A percentile compares a stretch with the other conserved stretches of the same genome.
Conservation (phyloP, 2,888 invertebrate species). For the Calliphora vomitoria region DNA sequence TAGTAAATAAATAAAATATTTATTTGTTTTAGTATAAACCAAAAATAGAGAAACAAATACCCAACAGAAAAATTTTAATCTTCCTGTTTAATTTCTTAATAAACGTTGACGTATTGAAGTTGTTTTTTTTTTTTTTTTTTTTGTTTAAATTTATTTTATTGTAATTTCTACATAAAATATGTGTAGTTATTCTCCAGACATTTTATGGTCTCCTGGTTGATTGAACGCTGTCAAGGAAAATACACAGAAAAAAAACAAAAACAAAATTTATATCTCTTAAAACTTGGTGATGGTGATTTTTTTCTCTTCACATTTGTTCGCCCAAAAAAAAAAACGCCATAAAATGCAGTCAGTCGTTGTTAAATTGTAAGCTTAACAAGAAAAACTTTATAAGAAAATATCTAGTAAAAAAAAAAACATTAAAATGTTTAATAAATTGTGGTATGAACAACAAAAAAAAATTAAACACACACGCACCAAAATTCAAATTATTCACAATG, state of each 20-base stretch:
- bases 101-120: constrained; percentile 44
- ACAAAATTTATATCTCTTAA: constrained; percentile 52
- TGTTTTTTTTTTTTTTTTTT: too few species aligned
- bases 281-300: background rate
- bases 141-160: constrained; percentile 18
- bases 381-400: constrained; percentile 11
- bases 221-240: constrained; percentile 73
- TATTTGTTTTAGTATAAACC: background rate
- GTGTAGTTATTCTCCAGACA: constrained; percentile 51
- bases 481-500: constrained; percentile 28
- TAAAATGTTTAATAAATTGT: constrained; percentile 35
- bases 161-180: constrained; percentile 20
- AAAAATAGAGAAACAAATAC: too few species aligned
- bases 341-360: constrained; percentile 47
- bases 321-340: constrained; percentile 21
- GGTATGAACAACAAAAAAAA: background rate
- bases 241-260: constrained; percentile 21
- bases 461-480: background rate
- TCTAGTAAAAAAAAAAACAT: background rate
- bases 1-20: background rate
- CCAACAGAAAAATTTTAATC: background rate
- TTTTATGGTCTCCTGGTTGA: constrained; percentile 70
- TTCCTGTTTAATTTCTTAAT: constrained; percentile 34
- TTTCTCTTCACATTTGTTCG: constrained; percentile 16
- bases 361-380: constrained; percentile 2